phyloP scores from a whole-genome alignment of 2,113 vertebrate species.

The Xenopus laevis region DNA sequence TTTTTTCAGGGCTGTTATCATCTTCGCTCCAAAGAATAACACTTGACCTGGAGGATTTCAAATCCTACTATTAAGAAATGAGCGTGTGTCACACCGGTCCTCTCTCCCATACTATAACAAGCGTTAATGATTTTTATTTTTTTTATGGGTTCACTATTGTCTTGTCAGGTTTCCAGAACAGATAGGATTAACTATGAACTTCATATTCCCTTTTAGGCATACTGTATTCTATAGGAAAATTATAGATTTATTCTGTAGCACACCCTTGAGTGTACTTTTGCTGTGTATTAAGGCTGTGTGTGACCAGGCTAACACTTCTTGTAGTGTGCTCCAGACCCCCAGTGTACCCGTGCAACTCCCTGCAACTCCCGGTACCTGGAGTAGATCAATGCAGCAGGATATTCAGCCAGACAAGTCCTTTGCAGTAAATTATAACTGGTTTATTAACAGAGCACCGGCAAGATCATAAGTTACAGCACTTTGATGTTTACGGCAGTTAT shows the following conservation, averaged over 20 bases:
- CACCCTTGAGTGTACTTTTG: too few relatives aligned
- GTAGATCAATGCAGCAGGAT: too few relatives aligned
- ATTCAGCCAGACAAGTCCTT: too few relatives aligned
- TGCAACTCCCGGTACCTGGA: too few relatives aligned
- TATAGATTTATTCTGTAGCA: not conserved
- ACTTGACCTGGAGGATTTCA: slow-evolving; percentile 59
- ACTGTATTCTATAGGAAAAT: not conserved
- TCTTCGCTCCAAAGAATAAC: slow-evolving; percentile 53
- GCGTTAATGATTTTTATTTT: slow-evolving; percentile 7
- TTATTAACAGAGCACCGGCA: too few relatives aligned
- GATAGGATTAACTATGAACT: not conserved
- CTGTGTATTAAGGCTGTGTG: too few relatives aligned
- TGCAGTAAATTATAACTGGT: too few relatives aligned
- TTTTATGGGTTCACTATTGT: not conserved
- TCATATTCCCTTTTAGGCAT: not conserved
- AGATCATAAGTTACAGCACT: too few relatives aligned
- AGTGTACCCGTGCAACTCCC: too few relatives aligned
- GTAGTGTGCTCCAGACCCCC: too few relatives aligned
- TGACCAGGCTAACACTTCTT: too few relatives aligned
- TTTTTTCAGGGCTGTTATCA: slow-evolving; percentile 59
- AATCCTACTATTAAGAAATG: slow-evolving; percentile 40
- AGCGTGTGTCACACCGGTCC: slow-evolving; percentile 9
- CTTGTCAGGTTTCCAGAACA: not conserved
- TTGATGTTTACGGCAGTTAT: too few relatives aligned
- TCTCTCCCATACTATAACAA: not conserved